Percentiles rank a stretch among this genome's conserved stretches.
Conservation (phyloP, 30 jellyfish, hydroid and myxozoan genomes). For the Pelagia noctiluca region DNA sequence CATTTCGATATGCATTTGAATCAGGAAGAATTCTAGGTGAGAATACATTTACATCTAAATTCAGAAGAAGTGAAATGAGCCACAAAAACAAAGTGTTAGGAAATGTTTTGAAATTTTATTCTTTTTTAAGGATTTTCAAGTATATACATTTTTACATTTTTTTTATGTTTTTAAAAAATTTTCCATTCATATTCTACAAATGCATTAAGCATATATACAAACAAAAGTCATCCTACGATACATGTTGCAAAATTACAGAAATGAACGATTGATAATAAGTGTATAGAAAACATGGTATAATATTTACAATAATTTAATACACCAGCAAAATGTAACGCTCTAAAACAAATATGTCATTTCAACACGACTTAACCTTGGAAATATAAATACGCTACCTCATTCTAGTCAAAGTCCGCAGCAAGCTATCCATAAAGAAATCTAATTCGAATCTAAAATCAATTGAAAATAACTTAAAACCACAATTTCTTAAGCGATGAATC, state of each 20-base stretch:
- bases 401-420: not conserved
- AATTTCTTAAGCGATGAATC: not conserved
- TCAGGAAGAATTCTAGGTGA: no score
- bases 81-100: not conserved
- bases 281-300: not conserved
- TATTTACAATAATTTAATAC: not conserved
- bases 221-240: not conserved
- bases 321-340: not conserved
- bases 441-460: not conserved
- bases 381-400: not conserved
- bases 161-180: conserved; percentile 56
- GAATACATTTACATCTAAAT: no score
- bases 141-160: conserved; percentile 74
- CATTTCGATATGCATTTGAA: no score
- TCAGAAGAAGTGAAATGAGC: not conserved
- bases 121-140: conserved; percentile 46
- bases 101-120: conserved; percentile 17
- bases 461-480: not conserved
- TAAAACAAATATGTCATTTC: not conserved
- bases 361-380: not conserved
- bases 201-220: not conserved
- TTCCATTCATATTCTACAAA: conserved; percentile 17
- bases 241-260: not conserved
- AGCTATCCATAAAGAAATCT: not conserved
- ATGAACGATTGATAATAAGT: not conserved